Conservation (phyloP, 2,888 invertebrate genomes). For the Nemapogon koenigi region DNA sequence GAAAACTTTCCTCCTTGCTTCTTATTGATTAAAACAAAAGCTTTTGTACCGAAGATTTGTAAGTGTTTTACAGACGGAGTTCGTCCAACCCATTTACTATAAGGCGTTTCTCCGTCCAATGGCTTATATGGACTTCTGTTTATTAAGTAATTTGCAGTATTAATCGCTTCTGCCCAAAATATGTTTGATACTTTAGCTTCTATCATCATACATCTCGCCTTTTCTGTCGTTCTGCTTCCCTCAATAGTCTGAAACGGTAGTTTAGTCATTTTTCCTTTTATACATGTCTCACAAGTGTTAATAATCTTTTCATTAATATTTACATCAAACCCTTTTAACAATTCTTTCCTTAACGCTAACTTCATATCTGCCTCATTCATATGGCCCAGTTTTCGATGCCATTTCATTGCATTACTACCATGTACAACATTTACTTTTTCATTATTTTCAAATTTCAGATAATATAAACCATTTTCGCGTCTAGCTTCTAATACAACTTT, state of each 20-base stretch:
- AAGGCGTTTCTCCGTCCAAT: slow-evolving; percentile 5
- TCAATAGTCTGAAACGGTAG: not conserved
- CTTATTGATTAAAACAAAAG: slow-evolving; percentile 1
- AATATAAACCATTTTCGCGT: too few relatives aligned
- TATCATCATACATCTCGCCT: too few relatives aligned
- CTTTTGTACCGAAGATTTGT: not conserved
- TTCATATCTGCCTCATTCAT: slow-evolving; percentile 15
- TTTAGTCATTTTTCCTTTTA: slow-evolving; percentile 1
- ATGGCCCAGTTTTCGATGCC: slow-evolving; percentile 14
- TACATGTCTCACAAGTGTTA: slow-evolving; percentile 1
- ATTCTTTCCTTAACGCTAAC: slow-evolving; percentile 15
- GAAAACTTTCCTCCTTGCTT: slow-evolving; percentile 1
- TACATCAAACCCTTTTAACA: slow-evolving; percentile 5
- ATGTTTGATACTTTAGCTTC: not conserved
- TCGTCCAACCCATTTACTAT: not conserved
- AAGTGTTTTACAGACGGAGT: slow-evolving; percentile 2
- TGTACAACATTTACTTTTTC: slow-evolving; percentile 5
- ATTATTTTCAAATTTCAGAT: too few relatives aligned
- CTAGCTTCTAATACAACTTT: too few relatives aligned
- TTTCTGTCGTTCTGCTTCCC: not conserved
- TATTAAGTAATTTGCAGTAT: too few relatives aligned
- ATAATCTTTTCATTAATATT: not conserved
- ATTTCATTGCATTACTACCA: slow-evolving; percentile 3
- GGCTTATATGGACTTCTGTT: not conserved
- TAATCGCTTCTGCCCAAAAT: too few relatives aligned